Evolutionary conservation across 2,113 vertebrate genomes (phyloP).

Genomic region (Murina feae): DNA sequence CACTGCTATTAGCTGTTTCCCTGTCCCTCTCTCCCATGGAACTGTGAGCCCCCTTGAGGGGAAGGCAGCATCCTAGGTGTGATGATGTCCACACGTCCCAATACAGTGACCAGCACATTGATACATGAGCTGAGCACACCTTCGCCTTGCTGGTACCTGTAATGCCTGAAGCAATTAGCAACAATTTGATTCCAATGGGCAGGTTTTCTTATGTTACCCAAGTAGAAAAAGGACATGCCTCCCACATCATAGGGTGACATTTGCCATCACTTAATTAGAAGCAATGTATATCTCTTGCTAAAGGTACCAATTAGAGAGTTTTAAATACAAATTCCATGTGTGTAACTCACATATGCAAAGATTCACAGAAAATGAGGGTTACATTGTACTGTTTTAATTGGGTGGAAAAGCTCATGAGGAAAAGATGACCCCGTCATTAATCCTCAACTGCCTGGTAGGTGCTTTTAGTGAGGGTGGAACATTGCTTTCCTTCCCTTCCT

Average conservation of each 20-base stretch:
- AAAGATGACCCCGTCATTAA: neutral
- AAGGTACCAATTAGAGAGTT: constrained; percentile 45
- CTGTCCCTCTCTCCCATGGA: neutral
- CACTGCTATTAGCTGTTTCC: neutral
- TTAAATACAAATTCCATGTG: constrained; percentile 24
- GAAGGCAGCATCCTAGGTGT: neutral
- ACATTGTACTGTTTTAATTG: constrained; percentile 7
- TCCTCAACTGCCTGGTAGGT: neutral
- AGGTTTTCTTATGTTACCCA: neutral
- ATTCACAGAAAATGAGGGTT: constrained; percentile 1
- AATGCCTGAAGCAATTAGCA: neutral
- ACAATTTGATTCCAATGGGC: neutral
- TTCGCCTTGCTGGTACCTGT: neutral
- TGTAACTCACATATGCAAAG: constrained; percentile 38
- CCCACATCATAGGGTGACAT: neutral
- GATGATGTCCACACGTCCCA: neutral
- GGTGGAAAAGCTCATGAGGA: neutral
- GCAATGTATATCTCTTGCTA: neutral
- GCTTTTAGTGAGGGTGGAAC: neutral
- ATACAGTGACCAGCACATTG: neutral
- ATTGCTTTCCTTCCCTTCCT: neutral
- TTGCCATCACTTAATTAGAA: constrained; percentile 29
- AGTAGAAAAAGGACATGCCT: neutral
- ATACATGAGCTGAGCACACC: neutral
- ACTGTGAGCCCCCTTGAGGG: neutral